Percentiles rank a stretch among this genome's conserved stretches.
Evolutionary conservation across 1,140 invertebrate species (phyloP).

Genomic region (Dreissena polymorpha): DNA sequence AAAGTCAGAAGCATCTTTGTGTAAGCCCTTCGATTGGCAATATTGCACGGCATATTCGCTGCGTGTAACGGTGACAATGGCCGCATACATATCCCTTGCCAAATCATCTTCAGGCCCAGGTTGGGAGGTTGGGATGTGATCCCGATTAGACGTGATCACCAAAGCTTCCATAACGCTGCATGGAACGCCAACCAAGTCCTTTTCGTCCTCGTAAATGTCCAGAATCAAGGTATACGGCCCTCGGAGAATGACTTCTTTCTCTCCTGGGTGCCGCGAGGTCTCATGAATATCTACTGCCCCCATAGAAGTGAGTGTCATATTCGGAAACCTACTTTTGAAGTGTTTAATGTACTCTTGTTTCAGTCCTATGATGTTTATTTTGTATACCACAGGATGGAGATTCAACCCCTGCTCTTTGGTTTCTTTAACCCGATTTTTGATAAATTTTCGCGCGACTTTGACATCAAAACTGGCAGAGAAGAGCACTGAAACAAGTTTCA

Average conservation of each 20-base stretch:
- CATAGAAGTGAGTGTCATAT: slow-evolving; percentile 28
- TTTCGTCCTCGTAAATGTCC: slow-evolving; percentile 29
- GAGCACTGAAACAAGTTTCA: slow-evolving; percentile 19
- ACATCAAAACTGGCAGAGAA: slow-evolving; percentile 36
- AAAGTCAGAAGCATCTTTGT: neutral
- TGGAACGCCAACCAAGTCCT: neutral
- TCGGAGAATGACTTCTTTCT: slow-evolving; percentile 32
- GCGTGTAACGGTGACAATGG: slow-evolving; percentile 43
- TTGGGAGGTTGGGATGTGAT: slow-evolving; percentile 40
- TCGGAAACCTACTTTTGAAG: slow-evolving; percentile 23
- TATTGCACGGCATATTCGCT: slow-evolving; percentile 30
- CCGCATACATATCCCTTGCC: slow-evolving; percentile 42
- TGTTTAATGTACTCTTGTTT: slow-evolving; percentile 36
- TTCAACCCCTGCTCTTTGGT: neutral
- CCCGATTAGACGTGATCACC: slow-evolving; percentile 37
- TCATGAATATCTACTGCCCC: slow-evolving; percentile 46
- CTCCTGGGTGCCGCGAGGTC: slow-evolving; percentile 23
- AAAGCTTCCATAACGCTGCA: slow-evolving; percentile 37
- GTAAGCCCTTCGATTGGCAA: slow-evolving; percentile 25
- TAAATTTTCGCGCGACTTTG: slow-evolving; percentile 29
- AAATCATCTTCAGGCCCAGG: slow-evolving; percentile 27
- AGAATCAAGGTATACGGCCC: slow-evolving; percentile 39
- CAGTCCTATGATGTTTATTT: slow-evolving; percentile 41
- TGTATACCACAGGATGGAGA: slow-evolving; percentile 21
- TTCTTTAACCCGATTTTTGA: slow-evolving; percentile 35